Evolutionary conservation across 1,140 invertebrate genomes (phyloP).

Genomic region (Monomorium pharaonis): DNA sequence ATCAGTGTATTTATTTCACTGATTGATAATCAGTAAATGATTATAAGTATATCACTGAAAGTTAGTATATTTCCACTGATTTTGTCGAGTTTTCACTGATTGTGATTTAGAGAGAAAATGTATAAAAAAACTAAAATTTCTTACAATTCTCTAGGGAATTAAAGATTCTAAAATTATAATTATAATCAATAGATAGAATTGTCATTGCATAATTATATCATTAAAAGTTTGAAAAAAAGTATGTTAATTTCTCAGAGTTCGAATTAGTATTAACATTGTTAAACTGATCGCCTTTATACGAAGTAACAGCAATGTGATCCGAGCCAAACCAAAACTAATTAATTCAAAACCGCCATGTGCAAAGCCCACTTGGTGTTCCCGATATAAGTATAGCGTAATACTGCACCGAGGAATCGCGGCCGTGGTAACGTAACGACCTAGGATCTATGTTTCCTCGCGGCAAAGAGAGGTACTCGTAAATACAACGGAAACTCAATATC

Average conservation of each 20-base stretch:
- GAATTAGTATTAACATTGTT: neutral
- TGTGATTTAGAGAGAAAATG: too few species aligned
- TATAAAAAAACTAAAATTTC: neutral
- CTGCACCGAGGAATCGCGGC: conserved; percentile 32
- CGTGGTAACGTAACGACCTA: conserved; percentile 45
- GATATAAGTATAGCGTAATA: conserved; percentile 48
- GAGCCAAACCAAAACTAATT: conserved; percentile 49
- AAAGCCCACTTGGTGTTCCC: conserved; percentile 43
- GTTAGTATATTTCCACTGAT: too few species aligned
- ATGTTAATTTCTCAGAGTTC: neutral
- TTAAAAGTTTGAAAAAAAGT: neutral
- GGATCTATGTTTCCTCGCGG: conserved; percentile 45
- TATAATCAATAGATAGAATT: neutral
- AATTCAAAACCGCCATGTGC: conserved; percentile 51
- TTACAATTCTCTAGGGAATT: neutral
- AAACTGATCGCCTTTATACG: conserved; percentile 25
- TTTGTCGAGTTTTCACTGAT: too few species aligned
- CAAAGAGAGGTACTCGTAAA: conserved; percentile 15
- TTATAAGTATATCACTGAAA: too few species aligned
- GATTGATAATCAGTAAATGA: too few species aligned
- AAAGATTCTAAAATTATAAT: neutral
- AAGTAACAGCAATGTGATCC: conserved; percentile 31
- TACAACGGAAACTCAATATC: conserved; percentile 48
- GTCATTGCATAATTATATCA: too few species aligned
- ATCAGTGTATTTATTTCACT: too few species aligned